These are phyloP conservation scores for Euphydryas editha DNA, from an alignment of 2,888 invertebrate species.

Conservation along the genomic window DNA sequence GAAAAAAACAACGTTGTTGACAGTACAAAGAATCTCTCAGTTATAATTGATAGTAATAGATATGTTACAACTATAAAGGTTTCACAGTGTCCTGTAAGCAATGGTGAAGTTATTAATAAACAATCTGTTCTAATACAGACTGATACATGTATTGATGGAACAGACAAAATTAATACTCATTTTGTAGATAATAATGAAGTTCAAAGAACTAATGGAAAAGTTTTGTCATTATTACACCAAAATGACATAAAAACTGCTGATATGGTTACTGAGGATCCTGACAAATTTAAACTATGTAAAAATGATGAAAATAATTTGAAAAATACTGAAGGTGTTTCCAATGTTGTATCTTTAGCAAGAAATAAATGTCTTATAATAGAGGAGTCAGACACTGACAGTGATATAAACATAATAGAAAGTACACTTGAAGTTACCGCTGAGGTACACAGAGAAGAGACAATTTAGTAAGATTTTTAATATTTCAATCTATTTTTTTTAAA, in stretches of 20 bases:
- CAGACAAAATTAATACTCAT: background rate
- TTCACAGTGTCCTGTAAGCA: conserved; percentile 45
- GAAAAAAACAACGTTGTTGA: conserved; percentile 17
- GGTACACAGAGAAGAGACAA: conserved; percentile 60
- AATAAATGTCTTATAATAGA: conserved; percentile 51
- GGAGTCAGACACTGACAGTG: conserved; percentile 66
- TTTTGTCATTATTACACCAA: background rate
- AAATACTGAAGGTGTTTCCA: background rate
- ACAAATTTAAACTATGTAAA: background rate
- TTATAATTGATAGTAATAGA: conserved; percentile 37
- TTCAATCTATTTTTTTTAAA: background rate
- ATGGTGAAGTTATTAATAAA: conserved; percentile 40
- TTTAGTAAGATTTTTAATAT: conserved; percentile 54
- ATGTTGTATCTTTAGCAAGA: conserved; percentile 3
- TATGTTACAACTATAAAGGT: conserved; percentile 51
- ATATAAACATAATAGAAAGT: conserved; percentile 48
- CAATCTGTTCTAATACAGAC: conserved; percentile 58
- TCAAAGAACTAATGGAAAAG: background rate
- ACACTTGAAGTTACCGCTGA: conserved; percentile 61
- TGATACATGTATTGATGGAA: conserved; percentile 35
- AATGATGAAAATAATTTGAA: conserved; percentile 11
- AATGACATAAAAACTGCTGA: background rate
- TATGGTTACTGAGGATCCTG: background rate
- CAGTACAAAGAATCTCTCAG: conserved; percentile 32
- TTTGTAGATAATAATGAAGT: background rate